Evolutionary conservation across 2,113 vertebrate genomes (phyloP), one percentile per base, ranked within the genome.

Genomic region (Pipa parva): DNA sequence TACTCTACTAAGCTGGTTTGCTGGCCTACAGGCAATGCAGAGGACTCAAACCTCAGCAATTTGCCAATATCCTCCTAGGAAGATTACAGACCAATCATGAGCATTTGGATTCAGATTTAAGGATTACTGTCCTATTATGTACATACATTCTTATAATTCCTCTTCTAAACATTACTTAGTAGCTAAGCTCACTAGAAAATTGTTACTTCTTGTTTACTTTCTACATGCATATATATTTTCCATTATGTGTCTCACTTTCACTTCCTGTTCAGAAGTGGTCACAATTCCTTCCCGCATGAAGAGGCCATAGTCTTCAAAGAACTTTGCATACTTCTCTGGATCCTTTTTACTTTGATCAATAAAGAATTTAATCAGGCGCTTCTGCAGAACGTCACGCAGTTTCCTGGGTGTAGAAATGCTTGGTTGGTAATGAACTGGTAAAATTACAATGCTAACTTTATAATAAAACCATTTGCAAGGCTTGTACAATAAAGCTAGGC

Each of bases 241-340:
- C n/a, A n/a, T n/a, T n/a, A n/a, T n/a, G 37, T 13, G 17, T 7
- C 54, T 11, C 59, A 98, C 97, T 94, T 95, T 98, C 74, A 96
- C 88, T 2, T 95, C 92, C 77, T 98, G 95, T 45, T 98, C 95
- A 2, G 90, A 81, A 0, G 89, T 87, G 0, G 92, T 98, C 73
- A 99, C 89, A n/a, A 98, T 95, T 37, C 97, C 97, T 73, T 99
- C 95, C 71, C 97, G 83, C 85, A 99, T 90, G 80, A 98, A 99
- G 20, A 98, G 82, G 5, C 97, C 89, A 0, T 92, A 98, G 45
- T 99, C 95, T 60, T 97, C 95, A 73, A 96, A 98, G 85, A 99
- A 98, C 71, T 82, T 90, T 66, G 76, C 82, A 6, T 98, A 99
- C 74, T 97, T 99, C 80, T 93, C 91, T 0, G 93, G 81, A n/a